A percentile compares a stretch with the other conserved stretches of the same genome.
These are phyloP conservation scores for Uropsilus gracilis DNA, from an alignment of 2,113 vertebrate species.

Conservation along the genomic window DNA sequence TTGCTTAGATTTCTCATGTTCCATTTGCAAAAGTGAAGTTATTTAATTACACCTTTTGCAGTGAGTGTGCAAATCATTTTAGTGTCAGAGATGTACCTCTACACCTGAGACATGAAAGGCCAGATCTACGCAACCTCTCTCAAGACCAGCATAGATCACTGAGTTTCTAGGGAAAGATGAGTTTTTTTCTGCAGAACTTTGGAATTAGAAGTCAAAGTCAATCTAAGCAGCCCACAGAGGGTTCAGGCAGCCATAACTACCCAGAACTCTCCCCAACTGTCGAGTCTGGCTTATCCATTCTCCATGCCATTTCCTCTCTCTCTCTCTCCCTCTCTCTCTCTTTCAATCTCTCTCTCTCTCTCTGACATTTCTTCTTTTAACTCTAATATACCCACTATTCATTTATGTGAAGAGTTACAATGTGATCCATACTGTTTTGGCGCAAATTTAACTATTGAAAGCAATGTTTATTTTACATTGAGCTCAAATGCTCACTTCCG, in stretches of 20 bases:
- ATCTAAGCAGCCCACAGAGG: not conserved
- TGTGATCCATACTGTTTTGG: not conserved
- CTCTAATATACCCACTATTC: not conserved
- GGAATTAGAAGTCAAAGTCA: not conserved
- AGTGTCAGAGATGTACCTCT: not conserved
- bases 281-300: not conserved
- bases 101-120: not conserved
- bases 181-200: not conserved
- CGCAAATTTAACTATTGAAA: constrained; percentile 15
- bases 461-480: not conserved
- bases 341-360: no score
- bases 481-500: not conserved
- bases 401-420: not conserved
- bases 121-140: not conserved
- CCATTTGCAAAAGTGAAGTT: constrained; percentile 60
- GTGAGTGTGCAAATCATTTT: constrained; percentile 44
- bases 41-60: constrained; percentile 59
- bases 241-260: not conserved
- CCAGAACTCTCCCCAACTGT: not conserved
- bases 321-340: not conserved
- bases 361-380: not conserved
- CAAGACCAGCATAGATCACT: not conserved
- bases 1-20: constrained; percentile 70
- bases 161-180: not conserved
- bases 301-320: not conserved